phyloP scores from a whole-genome alignment of 1,140 invertebrate species.

The Drosophila bifasciata region DNA sequence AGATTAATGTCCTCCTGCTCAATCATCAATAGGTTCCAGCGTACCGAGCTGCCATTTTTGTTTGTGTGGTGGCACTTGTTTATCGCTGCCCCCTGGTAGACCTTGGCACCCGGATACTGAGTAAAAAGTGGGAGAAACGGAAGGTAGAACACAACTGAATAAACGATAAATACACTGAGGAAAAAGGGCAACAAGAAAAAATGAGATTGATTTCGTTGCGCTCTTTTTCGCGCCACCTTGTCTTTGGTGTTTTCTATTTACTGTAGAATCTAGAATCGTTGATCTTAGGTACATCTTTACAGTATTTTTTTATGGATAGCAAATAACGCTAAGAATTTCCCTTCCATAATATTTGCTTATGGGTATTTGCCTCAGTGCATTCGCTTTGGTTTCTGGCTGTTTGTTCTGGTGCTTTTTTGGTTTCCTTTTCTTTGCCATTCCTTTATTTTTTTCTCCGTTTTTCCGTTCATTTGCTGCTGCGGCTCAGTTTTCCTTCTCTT shows the following conservation, averaged over 20 bases:
- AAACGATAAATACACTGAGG: too few relatives aligned
- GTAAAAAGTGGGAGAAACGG: conserved; percentile 1
- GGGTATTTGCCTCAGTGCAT: not conserved
- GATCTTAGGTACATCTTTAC: too few relatives aligned
- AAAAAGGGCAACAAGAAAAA: too few relatives aligned
- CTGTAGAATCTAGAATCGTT: too few relatives aligned
- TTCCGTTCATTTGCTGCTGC: conserved; percentile 54
- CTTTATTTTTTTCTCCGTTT: conserved; percentile 24
- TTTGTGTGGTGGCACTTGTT: conserved; percentile 79
- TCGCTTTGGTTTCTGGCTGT: conserved; percentile 12
- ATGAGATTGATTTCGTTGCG: too few relatives aligned
- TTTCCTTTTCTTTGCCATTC: conserved; percentile 35
- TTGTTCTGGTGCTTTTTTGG: conserved; percentile 35
- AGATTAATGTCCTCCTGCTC: conserved; percentile 82
- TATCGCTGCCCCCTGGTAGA: conserved; percentile 54
- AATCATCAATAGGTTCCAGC: conserved; percentile 79
- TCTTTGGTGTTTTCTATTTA: too few relatives aligned
- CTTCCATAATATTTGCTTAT: too few relatives aligned
- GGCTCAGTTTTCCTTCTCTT: conserved; percentile 58
- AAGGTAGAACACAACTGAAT: not conserved
- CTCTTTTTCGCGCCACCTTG: not conserved
- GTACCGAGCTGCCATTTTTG: conserved; percentile 67
- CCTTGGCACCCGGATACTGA: conserved; percentile 15
- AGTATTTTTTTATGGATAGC: too few relatives aligned
- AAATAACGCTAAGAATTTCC: too few relatives aligned